Conservation (phyloP, 2,113 vertebrate genomes). For the Nibea coibor region DNA sequence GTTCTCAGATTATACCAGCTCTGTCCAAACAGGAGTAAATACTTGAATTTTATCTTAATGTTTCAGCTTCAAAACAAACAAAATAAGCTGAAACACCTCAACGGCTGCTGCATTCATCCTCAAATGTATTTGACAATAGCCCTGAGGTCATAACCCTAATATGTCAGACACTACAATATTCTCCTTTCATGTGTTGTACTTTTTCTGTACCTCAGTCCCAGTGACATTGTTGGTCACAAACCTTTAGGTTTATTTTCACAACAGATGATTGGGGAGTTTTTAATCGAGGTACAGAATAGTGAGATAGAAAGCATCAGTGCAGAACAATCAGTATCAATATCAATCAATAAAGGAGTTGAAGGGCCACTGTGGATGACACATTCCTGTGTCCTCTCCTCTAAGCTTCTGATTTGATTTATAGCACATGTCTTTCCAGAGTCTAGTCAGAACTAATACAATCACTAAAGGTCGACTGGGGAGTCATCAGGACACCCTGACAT, state of each 20-base stretch:
- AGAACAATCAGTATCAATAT: constrained; percentile 25
- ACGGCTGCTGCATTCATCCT: not conserved
- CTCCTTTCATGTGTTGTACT: not conserved
- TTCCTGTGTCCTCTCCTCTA: constrained; percentile 25
- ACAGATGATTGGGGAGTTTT: not conserved
- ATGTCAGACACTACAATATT: constrained; percentile 18
- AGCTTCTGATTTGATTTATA: constrained; percentile 69
- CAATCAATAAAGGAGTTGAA: constrained; percentile 13
- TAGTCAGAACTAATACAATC: constrained; percentile 60
- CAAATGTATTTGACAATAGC: constrained; percentile 37
- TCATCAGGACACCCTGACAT: constrained; percentile 8
- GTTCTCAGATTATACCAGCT: no score
- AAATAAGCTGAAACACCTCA: not conserved
- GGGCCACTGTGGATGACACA: constrained; percentile 36
- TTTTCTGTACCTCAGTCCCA: not conserved
- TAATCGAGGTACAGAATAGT: not conserved
- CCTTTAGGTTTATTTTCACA: not conserved
- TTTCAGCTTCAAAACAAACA: constrained; percentile 6
- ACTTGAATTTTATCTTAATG: not conserved
- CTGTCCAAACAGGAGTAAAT: no score
- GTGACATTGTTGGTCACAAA: not conserved
- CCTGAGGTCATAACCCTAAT: constrained; percentile 37
- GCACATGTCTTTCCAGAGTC: constrained; percentile 50
- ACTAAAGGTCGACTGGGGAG: constrained; percentile 42
- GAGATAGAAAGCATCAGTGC: not conserved